Evolutionary conservation across 1,140 invertebrate species (phyloP), one percentile per base, ranked within the genome.

Genomic region (Trinorchestia longiramus): DNA sequence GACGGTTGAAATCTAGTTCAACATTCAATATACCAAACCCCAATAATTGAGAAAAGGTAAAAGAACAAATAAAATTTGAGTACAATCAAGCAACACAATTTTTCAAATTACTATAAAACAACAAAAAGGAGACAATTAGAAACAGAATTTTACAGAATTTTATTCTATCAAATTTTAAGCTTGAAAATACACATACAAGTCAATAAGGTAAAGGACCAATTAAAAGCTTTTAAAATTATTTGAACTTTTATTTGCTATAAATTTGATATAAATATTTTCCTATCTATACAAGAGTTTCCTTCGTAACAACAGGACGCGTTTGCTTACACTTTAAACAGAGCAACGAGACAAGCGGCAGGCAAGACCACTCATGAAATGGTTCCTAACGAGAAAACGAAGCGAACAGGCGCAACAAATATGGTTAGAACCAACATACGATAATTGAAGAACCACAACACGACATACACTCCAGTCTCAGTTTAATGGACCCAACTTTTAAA

Each of bases 251-350:
- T 91, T 91, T 91, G 36, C 88, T 91, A 91, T 91, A 91, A 91
- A 91, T 91, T 91, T 91, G 41, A 91, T 91, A 91, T 91, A 91
- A 91, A 91, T 91, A 91, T 91, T 91, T 91, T 44, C 41, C 88
- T 91, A 91, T 91, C 88, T 91, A 91, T 91, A 91, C 88, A 91
- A 91, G 88, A 91, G 88, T 44, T 91, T 91, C 88, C 88, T 91
- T 91, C 88, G 88, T 91, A 91, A 91, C 88, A 91, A 91, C 88
- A 91, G 41, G 88, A 43, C 43, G 88, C 43, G 6, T 42, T 43
- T 44, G 43, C 43, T 43, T 91, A 91, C 88, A 43, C 88, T 17
- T 43, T 91, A 43, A 88, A 42, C 41, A 43, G 41, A 91, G 43
- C 88, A 43, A 91, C 88, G 43, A 91, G 43, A 91, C 43, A 42